A percentile compares a stretch with the other conserved stretches of the same genome.
Conservation (phyloP, 2,888 invertebrate species). For the Odontocerum albicorne region DNA sequence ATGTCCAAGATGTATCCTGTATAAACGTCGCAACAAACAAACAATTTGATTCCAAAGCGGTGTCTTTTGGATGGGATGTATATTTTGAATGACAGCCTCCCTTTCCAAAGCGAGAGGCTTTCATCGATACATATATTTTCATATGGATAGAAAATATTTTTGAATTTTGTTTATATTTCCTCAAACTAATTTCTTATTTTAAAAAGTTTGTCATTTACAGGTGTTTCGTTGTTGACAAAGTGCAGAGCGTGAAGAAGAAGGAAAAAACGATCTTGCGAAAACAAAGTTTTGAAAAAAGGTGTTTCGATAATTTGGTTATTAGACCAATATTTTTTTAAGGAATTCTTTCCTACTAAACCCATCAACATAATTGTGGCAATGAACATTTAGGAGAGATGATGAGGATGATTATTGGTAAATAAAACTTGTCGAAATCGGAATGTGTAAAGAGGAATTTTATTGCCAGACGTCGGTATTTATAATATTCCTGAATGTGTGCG, state of each 20-base stretch:
- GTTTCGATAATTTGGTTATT: neutral
- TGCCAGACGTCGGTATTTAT: too few species aligned
- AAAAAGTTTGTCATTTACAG: neutral
- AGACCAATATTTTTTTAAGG: slow-evolving; percentile 1
- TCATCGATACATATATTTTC: slow-evolving; percentile 5
- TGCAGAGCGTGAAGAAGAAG: neutral
- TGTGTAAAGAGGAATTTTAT: too few species aligned
- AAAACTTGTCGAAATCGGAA: too few species aligned
- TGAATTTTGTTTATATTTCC: neutral
- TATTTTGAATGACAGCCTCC: slow-evolving; percentile 8
- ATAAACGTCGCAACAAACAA: slow-evolving; percentile 4
- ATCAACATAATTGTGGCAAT: neutral
- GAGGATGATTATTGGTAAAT: too few species aligned
- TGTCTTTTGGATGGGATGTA: slow-evolving; percentile 13
- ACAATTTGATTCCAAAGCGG: slow-evolving; percentile 14
- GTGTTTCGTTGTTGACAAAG: neutral
- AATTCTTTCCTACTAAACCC: slow-evolving; percentile 1
- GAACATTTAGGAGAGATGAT: too few species aligned
- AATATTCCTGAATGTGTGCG: too few species aligned
- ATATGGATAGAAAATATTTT: neutral
- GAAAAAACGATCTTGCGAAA: slow-evolving; percentile 3
- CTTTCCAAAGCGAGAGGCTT: slow-evolving; percentile 7
- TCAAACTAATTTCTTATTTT: neutral
- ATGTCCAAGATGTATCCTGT: slow-evolving; percentile 12
- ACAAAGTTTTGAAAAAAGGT: neutral